Evolutionary conservation across 2,113 vertebrate genomes (phyloP).

Genomic region (Psammodynastes pulverulentus): DNA sequence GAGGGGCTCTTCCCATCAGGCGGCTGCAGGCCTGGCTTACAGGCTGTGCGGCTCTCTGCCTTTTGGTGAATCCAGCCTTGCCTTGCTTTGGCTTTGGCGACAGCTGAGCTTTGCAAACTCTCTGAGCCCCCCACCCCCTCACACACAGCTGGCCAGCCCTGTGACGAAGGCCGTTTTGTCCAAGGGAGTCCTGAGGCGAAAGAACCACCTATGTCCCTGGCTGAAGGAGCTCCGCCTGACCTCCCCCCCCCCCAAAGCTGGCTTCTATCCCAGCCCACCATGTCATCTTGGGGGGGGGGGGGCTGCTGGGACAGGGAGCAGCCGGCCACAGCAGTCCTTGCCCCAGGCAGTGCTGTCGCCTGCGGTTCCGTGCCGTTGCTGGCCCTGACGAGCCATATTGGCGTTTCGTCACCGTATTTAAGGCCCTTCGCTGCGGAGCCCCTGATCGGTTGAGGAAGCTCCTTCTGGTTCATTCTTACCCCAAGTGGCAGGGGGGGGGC

Average conservation of each 20-base stretch:
- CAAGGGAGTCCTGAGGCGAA: neutral
- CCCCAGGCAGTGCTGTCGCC: neutral
- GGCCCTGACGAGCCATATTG: neutral
- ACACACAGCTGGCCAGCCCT: neutral
- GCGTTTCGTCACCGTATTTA: accelerated
- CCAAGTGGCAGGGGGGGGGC: neutral
- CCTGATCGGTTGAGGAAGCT: neutral
- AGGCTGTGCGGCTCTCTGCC: neutral
- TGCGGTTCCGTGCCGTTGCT: neutral
- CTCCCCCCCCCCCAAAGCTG: neutral
- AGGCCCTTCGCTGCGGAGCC: neutral
- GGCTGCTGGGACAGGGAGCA: neutral
- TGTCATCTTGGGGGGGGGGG: neutral
- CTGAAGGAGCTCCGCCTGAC: neutral
- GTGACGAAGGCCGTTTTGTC: neutral
- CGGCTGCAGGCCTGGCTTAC: neutral
- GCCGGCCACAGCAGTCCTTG: neutral
- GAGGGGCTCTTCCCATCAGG: neutral
- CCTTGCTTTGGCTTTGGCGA: neutral
- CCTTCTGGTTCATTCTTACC: neutral
- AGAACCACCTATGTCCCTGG: accelerated
- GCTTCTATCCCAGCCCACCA: neutral
- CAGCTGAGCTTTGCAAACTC: neutral
- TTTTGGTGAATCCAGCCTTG: neutral
- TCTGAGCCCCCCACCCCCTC: neutral